Percentiles rank a stretch among this genome's conserved stretches.
These are phyloP conservation scores for Platynereis dumerilii DNA, from an alignment of 2,888 invertebrate genomes.

Conservation along the genomic window DNA sequence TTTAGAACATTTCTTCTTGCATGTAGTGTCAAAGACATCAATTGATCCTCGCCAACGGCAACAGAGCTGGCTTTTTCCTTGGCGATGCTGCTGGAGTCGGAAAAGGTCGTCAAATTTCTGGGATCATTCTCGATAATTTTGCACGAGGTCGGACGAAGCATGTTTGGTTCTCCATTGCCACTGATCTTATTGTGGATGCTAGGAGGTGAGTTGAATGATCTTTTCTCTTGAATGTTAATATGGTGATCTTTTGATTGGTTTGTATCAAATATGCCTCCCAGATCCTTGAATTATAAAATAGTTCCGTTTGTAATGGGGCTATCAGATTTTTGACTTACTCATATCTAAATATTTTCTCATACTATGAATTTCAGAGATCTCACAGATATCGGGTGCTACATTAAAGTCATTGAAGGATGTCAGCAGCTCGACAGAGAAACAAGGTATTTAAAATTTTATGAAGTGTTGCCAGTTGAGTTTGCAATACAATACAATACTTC, in stretches of 20 bases:
- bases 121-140: conserved; percentile 59
- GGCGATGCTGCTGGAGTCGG: conserved; percentile 63
- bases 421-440: conserved; percentile 61
- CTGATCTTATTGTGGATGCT: conserved; percentile 59
- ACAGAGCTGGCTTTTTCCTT: conserved; percentile 60
- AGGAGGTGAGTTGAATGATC: conserved; percentile 42
- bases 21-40: conserved; percentile 59
- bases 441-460: conserved; percentile 38
- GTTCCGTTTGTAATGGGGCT: too few relatives aligned
- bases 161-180: conserved; percentile 60
- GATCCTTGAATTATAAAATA: too few relatives aligned
- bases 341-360: too few relatives aligned
- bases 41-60: conserved; percentile 53
- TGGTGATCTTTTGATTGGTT: too few relatives aligned
- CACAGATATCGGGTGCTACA: conserved; percentile 55
- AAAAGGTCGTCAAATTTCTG: conserved; percentile 61
- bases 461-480: not conserved
- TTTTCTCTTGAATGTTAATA: not conserved
- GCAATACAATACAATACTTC: not conserved
- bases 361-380: conserved; percentile 50
- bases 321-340: too few relatives aligned
- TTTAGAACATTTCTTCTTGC: too few relatives aligned
- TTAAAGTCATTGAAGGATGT: conserved; percentile 60
- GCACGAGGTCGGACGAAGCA: conserved; percentile 55
- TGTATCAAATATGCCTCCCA: too few relatives aligned